A percentile compares a stretch with the other conserved stretches of the same genome.
Evolutionary conservation across 2,113 vertebrate genomes (phyloP).

Genomic region (Nesospiza acunhae): DNA sequence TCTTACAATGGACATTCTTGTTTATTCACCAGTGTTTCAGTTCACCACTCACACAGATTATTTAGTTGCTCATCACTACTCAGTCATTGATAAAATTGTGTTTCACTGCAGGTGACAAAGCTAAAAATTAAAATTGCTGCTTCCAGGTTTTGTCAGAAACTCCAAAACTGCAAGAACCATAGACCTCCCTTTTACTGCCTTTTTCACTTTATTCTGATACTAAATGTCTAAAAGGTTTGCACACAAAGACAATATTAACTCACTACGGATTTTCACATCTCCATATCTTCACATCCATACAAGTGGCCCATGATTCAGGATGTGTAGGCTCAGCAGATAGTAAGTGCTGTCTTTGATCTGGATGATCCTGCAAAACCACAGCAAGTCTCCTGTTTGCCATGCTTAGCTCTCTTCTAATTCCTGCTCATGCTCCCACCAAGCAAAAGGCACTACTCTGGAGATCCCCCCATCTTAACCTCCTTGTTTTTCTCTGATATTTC

Average conservation of each 20-base stretch:
- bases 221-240: neutral
- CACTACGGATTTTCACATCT: neutral
- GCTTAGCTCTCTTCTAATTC: neutral
- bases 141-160: neutral
- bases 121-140: neutral
- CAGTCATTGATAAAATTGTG: neutral
- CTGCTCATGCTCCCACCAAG: neutral
- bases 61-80: neutral
- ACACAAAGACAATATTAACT: neutral
- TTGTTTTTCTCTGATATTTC: neutral
- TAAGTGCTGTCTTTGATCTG: neutral
- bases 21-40: neutral
- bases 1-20: neutral
- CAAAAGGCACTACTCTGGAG: accelerated
- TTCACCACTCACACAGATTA: neutral
- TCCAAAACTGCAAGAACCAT: neutral
- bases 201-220: neutral
- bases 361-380: neutral
- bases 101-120: neutral
- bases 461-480: neutral
- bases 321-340: neutral
- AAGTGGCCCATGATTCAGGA: neutral
- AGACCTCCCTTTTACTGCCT: neutral
- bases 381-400: neutral
- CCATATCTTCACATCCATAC: neutral